phyloP scores from a whole-genome alignment of 2,888 invertebrate species.

The Erpobdella octoculata region DNA sequence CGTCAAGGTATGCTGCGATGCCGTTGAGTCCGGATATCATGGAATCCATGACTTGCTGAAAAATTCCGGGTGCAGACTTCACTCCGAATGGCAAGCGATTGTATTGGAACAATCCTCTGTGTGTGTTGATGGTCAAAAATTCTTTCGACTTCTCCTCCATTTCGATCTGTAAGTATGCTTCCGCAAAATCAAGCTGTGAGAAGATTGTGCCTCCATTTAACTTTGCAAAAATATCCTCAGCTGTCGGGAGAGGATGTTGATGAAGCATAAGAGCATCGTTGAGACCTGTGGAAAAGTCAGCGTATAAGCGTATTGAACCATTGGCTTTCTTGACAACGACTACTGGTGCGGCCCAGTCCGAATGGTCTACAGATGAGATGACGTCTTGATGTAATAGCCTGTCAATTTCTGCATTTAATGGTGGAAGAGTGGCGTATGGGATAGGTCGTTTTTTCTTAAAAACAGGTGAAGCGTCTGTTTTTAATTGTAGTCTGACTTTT shows the following conservation, averaged over 20 bases:
- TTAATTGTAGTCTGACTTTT: too few relatives aligned
- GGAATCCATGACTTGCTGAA: neutral
- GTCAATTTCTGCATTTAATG: neutral
- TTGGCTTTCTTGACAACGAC: neutral
- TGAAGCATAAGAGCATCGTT: neutral
- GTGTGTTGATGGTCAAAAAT: neutral
- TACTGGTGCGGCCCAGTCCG: neutral
- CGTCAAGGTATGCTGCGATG: neutral
- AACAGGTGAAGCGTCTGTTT: too few relatives aligned
- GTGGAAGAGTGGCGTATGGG: too few relatives aligned
- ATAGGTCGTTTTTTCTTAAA: too few relatives aligned
- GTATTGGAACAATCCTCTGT: neutral
- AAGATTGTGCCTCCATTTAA: neutral
- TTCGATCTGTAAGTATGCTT: neutral
- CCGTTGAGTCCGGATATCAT: constrained; percentile 9
- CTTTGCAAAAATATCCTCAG: constrained; percentile 4
- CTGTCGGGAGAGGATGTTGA: constrained; percentile 3
- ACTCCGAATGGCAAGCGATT: neutral
- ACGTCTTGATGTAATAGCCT: constrained; percentile 2
- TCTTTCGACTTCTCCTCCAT: constrained; percentile 2
- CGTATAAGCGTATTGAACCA: neutral
- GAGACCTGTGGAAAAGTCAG: neutral
- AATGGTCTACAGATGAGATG: neutral
- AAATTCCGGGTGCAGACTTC: constrained; percentile 6
- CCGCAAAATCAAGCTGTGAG: neutral